phyloP scores from a whole-genome alignment of 2,113 vertebrate genomes.

The Phylloscopus trochilus region DNA sequence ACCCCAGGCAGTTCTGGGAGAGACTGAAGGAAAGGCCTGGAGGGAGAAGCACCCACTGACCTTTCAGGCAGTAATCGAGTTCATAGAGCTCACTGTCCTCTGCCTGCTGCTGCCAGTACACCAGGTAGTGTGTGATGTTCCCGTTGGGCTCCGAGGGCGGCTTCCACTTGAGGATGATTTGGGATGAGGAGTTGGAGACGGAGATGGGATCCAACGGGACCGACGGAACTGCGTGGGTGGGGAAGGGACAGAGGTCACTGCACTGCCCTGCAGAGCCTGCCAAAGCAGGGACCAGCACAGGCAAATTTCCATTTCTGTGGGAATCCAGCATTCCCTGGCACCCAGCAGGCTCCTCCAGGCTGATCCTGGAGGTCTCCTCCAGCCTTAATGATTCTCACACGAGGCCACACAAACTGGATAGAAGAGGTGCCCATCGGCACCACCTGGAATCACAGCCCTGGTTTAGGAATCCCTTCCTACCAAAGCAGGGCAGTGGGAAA shows the following conservation, averaged over 20 bases:
- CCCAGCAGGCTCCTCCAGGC: not conserved
- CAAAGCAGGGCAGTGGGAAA: not conserved
- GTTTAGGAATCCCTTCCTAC: not conserved
- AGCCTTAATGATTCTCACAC: not conserved
- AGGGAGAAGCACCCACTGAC: constrained; percentile 57
- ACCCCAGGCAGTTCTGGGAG: not conserved
- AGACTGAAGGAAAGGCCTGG: not conserved
- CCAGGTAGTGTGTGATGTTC: constrained; percentile 94
- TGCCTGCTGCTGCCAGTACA: constrained; percentile 86
- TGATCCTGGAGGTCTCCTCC: not conserved
- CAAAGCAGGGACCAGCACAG: not conserved
- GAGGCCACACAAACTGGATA: accelerated
- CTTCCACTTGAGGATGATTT: constrained; percentile 97
- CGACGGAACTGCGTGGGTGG: constrained; percentile 79
- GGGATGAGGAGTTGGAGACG: constrained; percentile 91
- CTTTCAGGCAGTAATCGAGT: constrained; percentile 93
- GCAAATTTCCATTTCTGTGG: accelerated
- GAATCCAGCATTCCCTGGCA: not conserved
- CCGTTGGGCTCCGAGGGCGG: constrained; percentile 91
- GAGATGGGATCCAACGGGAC: constrained; percentile 92
- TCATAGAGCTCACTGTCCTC: constrained; percentile 91
- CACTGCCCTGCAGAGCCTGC: not conserved
- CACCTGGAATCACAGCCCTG: not conserved
- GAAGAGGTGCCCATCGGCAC: accelerated
- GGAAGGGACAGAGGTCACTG: not conserved